Evolutionary conservation across 2,113 vertebrate species (phyloP).

Genomic region (Hippolais icterina): DNA sequence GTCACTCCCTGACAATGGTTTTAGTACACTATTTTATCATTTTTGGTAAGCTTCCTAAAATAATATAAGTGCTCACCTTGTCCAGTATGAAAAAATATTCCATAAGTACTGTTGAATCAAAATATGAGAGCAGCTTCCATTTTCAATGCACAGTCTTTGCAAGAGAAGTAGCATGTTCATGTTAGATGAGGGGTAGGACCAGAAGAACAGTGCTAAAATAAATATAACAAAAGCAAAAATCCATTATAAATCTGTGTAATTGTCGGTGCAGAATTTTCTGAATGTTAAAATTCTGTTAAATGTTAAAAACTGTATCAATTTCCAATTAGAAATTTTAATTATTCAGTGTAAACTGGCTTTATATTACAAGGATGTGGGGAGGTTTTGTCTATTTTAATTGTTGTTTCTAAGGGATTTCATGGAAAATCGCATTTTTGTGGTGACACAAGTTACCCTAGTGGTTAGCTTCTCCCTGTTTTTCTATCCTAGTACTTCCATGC

Average conservation of each 20-base stretch:
- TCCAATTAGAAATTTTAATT: conserved; percentile 13
- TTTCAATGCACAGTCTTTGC: not conserved
- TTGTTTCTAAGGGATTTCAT: not conserved
- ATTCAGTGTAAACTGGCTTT: not conserved
- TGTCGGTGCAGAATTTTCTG: not conserved
- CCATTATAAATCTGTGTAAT: not conserved
- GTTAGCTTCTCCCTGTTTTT: not conserved
- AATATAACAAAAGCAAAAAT: not conserved
- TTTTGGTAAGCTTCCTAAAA: not conserved
- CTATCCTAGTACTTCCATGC: not conserved
- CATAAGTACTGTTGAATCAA: not conserved
- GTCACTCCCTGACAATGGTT: not conserved
- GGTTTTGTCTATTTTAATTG: not conserved
- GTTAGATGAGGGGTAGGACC: not conserved
- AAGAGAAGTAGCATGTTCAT: not conserved
- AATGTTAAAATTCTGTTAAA: not conserved
- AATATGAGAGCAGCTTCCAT: not conserved
- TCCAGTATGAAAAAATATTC: not conserved
- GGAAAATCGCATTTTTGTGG: not conserved
- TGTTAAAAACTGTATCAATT: not conserved
- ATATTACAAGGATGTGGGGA: not conserved
- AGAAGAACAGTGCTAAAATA: not conserved
- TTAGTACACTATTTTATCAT: not conserved
- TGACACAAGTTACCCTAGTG: not conserved
- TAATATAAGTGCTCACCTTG: not conserved